phyloP scores from a whole-genome alignment of 2,888 invertebrate genomes.

The Amphimallon solstitiale region DNA sequence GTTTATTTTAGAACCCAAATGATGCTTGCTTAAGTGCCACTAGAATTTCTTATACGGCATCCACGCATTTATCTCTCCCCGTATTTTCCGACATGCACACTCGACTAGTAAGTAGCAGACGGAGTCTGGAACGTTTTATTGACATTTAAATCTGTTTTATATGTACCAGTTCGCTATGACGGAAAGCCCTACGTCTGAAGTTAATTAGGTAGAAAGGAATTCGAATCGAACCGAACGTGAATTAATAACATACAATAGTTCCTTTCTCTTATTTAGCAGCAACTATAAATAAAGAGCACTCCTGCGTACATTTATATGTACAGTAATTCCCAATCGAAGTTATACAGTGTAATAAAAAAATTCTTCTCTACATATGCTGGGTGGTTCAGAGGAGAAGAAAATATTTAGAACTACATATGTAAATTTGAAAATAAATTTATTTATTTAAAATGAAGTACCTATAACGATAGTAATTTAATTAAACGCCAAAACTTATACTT shows the following conservation, averaged over 20 bases:
- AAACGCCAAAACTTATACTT: too few relatives aligned
- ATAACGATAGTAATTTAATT: too few relatives aligned
- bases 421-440: too few relatives aligned
- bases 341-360: too few relatives aligned
- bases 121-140: constrained; percentile 15
- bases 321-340: too few relatives aligned
- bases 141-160: constrained; percentile 17
- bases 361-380: too few relatives aligned
- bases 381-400: too few relatives aligned
- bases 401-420: too few relatives aligned
- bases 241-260: neutral
- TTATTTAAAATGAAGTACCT: too few relatives aligned
- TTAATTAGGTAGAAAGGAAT: constrained; percentile 29
- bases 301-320: too few relatives aligned
- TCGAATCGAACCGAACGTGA: neutral
- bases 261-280: too few relatives aligned
- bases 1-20: constrained; percentile 31
- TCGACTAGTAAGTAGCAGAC: neutral
- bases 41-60: neutral
- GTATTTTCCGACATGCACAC: neutral
- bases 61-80: constrained; percentile 8
- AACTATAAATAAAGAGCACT: too few relatives aligned
- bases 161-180: neutral
- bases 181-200: constrained; percentile 13
- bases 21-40: constrained; percentile 24